phyloP scores from a whole-genome alignment of 2,797 vertebrate species.

The Allobates femoralis region DNA sequence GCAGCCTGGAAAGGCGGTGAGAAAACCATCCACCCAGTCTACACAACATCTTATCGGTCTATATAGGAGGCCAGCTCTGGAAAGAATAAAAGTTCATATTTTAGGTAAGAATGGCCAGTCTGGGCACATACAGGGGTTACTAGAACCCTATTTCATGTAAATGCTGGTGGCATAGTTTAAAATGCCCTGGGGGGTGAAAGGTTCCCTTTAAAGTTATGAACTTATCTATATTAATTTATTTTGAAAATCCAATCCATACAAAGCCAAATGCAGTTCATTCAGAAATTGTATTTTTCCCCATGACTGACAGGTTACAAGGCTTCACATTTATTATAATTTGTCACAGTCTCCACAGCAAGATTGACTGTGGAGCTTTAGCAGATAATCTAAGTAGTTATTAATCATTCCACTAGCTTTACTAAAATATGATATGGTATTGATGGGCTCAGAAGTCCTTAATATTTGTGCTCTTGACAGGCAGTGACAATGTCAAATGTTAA shows the following conservation, averaged over 20 bases:
- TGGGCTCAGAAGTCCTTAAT: background rate
- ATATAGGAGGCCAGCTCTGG: no score
- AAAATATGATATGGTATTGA: slow-evolving; percentile 18
- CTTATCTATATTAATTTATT: background rate
- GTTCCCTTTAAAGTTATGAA: no score
- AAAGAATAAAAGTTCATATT: no score
- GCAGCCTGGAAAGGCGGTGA: no score
- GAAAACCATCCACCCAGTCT: no score
- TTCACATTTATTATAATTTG: slow-evolving; percentile 36
- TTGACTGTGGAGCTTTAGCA: slow-evolving; percentile 23
- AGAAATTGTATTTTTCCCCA: background rate
- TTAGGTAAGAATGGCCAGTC: no score
- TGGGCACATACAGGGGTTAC: no score
- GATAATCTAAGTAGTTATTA: slow-evolving; percentile 37
- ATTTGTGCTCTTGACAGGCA: slow-evolving; percentile 11
- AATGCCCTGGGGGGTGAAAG: no score
- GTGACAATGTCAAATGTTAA: slow-evolving; percentile 24
- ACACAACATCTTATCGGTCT: no score
- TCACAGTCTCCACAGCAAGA: slow-evolving; percentile 16
- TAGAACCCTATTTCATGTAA: no score
- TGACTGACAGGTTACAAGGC: slow-evolving; percentile 26
- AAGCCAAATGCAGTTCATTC: background rate
- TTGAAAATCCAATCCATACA: background rate
- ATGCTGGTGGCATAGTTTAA: no score
- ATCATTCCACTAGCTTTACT: background rate